Percentiles rank a stretch among this genome's conserved stretches.
phyloP scores from a whole-genome alignment of 2,888 invertebrate genomes.

The Brenthis ino region DNA sequence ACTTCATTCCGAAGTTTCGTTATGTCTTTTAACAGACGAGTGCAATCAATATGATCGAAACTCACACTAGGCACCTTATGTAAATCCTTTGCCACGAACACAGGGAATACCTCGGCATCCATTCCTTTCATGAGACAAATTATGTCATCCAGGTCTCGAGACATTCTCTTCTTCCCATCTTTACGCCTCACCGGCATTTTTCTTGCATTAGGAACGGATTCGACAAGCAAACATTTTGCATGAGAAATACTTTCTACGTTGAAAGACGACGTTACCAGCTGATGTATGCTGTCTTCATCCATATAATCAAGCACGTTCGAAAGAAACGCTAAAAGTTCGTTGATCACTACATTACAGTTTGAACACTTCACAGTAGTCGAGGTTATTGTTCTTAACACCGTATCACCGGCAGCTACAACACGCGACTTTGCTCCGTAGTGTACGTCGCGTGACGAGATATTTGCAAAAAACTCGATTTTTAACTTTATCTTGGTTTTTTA shows the following conservation, averaged over 20 bases:
- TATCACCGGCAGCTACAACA: no score
- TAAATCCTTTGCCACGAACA: slow-evolving; percentile 30
- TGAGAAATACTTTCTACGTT: slow-evolving; percentile 11
- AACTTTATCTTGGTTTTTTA: no score
- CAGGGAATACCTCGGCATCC: slow-evolving; percentile 26
- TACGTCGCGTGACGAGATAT: no score
- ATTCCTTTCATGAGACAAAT: slow-evolving; percentile 21
- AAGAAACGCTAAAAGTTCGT: slow-evolving; percentile 2
- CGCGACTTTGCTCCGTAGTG: no score
- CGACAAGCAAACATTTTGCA: slow-evolving; percentile 21
- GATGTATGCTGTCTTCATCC: slow-evolving; percentile 21
- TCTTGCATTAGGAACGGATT: slow-evolving; percentile 18
- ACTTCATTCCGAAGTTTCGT: slow-evolving; percentile 24
- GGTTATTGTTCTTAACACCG: not conserved
- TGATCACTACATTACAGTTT: slow-evolving; percentile 6
- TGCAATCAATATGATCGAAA: slow-evolving; percentile 30
- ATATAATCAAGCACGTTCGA: not conserved
- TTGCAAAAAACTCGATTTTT: no score
- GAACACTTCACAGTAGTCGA: slow-evolving; percentile 1
- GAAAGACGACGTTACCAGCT: slow-evolving; percentile 19
- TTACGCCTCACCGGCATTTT: slow-evolving; percentile 21
- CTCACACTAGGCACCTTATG: slow-evolving; percentile 27
- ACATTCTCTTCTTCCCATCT: slow-evolving; percentile 22
- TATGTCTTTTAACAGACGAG: slow-evolving; percentile 25
- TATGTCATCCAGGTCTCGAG: slow-evolving; percentile 31